Percentiles rank a stretch among this genome's conserved stretches.
Evolutionary conservation across 2,797 vertebrate species (phyloP).

Genomic region (Melanotaenia parkinsoni): DNA sequence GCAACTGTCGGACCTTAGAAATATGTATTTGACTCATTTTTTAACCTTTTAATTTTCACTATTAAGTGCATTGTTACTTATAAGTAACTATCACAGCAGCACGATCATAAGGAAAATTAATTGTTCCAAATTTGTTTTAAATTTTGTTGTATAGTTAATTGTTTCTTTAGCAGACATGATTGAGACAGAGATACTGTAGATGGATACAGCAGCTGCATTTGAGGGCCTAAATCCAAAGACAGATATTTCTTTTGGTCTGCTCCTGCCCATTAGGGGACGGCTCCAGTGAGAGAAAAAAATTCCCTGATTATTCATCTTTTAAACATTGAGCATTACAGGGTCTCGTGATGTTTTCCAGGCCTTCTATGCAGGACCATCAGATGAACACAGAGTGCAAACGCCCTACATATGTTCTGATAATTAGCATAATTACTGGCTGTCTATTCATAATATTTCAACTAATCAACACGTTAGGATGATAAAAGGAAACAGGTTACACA

Average conservation of each 20-base stretch:
- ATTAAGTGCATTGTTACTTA: no score
- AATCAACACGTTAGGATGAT: conserved; percentile 58
- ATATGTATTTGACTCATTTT: no score
- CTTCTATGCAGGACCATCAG: conserved; percentile 25
- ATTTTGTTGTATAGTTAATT: conserved; percentile 23
- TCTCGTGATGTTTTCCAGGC: conserved; percentile 41
- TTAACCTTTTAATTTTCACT: no score
- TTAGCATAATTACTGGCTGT: conserved; percentile 60
- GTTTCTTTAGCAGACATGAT: conserved; percentile 8
- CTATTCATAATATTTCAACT: conserved; percentile 61
- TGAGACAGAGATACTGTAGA: conserved; percentile 25
- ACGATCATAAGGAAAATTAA: background rate
- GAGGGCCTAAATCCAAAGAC: conserved; percentile 32
- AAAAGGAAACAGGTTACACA: conserved; percentile 57
- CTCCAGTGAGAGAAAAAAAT: conserved; percentile 46
- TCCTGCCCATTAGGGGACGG: conserved; percentile 52
- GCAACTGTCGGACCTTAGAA: no score
- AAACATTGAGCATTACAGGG: conserved; percentile 34
- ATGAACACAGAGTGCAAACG: conserved; percentile 38
- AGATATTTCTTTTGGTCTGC: conserved; percentile 53
- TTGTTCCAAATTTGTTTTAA: background rate
- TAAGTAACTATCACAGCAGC: background rate
- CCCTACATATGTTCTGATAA: conserved; percentile 67
- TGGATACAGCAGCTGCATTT: conserved; percentile 48
- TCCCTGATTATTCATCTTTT: conserved; percentile 33